phyloP scores from a whole-genome alignment of 2,113 vertebrate species.

The Neolamprologus devosi region DNA sequence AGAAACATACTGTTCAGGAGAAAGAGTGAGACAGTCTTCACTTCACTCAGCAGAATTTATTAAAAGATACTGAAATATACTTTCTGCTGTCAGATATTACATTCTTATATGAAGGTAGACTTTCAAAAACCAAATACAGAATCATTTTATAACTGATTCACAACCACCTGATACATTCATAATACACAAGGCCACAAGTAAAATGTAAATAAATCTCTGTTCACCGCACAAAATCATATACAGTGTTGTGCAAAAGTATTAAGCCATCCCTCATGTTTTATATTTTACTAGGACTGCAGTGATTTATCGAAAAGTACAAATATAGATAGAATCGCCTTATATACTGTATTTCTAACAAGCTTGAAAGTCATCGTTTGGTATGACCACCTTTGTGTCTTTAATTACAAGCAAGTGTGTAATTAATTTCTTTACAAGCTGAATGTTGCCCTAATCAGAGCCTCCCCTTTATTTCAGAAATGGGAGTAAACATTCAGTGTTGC shows the following conservation, averaged over 20 bases:
- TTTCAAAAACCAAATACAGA: neutral
- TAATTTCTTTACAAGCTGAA: neutral
- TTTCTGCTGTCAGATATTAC: accelerated
- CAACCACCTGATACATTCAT: neutral
- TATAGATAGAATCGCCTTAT: accelerated
- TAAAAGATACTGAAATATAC: neutral
- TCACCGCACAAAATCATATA: neutral
- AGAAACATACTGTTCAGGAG: neutral
- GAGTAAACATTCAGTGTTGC: neutral
- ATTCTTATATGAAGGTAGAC: neutral
- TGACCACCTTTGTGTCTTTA: neutral
- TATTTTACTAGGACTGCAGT: neutral
- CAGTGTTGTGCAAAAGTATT: neutral
- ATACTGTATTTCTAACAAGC: neutral
- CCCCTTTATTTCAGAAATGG: neutral
- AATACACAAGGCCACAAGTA: neutral
- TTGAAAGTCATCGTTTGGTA: neutral
- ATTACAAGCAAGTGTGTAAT: neutral
- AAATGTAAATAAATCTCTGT: neutral
- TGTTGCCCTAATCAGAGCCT: neutral
- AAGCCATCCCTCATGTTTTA: neutral
- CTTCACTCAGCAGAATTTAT: neutral
- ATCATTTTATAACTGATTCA: neutral
- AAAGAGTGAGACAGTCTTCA: neutral
- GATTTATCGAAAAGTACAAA: accelerated